These are phyloP conservation scores for Oceanites oceanicus DNA, from an alignment of 2,113 vertebrate species.

Conservation along the genomic window DNA sequence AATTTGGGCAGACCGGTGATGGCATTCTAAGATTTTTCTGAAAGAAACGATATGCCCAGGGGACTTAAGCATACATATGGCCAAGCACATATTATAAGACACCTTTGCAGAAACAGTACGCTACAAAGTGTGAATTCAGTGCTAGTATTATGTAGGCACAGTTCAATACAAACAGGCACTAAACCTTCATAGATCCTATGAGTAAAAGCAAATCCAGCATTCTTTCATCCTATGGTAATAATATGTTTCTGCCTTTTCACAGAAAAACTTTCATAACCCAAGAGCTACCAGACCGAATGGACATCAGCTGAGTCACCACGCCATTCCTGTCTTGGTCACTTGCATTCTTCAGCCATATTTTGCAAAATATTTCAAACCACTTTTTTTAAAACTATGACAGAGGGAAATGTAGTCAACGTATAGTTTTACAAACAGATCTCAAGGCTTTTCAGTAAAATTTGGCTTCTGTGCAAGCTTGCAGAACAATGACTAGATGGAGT, in stretches of 20 bases:
- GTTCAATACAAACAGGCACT: neutral
- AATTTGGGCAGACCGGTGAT: neutral
- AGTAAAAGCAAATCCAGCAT: neutral
- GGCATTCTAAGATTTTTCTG: neutral
- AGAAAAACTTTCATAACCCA: neutral
- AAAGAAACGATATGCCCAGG: neutral
- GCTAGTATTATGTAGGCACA: neutral
- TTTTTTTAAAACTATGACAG: neutral
- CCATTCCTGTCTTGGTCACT: neutral
- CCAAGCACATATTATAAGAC: neutral
- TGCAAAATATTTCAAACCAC: neutral
- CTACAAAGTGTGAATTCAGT: neutral
- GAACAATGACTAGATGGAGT: conserved; percentile 55
- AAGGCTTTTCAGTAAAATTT: conserved; percentile 43
- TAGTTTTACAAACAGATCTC: conserved; percentile 16
- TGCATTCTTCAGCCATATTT: neutral
- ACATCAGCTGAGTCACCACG: neutral
- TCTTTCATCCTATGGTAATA: neutral
- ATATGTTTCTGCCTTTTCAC: neutral
- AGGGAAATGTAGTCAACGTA: conserved; percentile 28
- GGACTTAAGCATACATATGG: neutral
- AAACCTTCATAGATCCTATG: neutral
- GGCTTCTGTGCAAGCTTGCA: conserved; percentile 19
- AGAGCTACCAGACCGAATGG: neutral
- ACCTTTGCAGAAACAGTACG: neutral